Evolutionary conservation across 2,888 invertebrate genomes (phyloP), one percentile per base, ranked within the genome.

Genomic region (Sisyra terminalis): DNA sequence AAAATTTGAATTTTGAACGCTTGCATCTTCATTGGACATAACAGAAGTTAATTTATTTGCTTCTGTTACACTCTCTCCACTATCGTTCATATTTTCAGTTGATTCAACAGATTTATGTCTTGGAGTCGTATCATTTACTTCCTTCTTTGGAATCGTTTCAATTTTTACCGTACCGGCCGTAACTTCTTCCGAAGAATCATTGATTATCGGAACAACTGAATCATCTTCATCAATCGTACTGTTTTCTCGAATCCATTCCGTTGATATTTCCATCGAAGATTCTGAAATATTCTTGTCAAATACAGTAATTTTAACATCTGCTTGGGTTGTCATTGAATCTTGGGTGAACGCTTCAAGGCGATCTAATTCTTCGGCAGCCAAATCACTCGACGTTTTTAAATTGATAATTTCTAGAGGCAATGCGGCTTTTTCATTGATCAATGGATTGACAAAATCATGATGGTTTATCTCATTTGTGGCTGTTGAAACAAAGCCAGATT

Each of bases 1-100:
- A 13, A 42, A 37, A 32, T 29, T 39, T 31, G 42, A 32, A 13
- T 41, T 44, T 46, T 58, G 57, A 17, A 60, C 49, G 42, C 60
- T 60, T 0, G 58, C 59, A 44, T 59, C 55, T 50, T 59, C 60
- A 37, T 50, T 53, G 2, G 55, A 51, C 17, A 57, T 45, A 7
- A 54, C 43, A 1, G 53, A 48, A 24, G 50, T 49, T 29, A 53
- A 52, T 13, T 48, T 49, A 17, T 45, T 43, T 42, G 46, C 50
- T 1, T 51, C 52, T 1, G 59, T 59, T 8, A 57, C 57, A 29
- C 46, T 46, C 50, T 60, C 60, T 4, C 52, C 55, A 46, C 57
- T 59, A 8, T 56, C 44, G 13, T 13, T 40, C 11, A 36, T 7
- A 29, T 43, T 43, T 46, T 46, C 46, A 10, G 45, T 5, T 4